Evolutionary conservation across 2,797 vertebrate genomes (phyloP).

Genomic region (Calcarius lapponicus): DNA sequence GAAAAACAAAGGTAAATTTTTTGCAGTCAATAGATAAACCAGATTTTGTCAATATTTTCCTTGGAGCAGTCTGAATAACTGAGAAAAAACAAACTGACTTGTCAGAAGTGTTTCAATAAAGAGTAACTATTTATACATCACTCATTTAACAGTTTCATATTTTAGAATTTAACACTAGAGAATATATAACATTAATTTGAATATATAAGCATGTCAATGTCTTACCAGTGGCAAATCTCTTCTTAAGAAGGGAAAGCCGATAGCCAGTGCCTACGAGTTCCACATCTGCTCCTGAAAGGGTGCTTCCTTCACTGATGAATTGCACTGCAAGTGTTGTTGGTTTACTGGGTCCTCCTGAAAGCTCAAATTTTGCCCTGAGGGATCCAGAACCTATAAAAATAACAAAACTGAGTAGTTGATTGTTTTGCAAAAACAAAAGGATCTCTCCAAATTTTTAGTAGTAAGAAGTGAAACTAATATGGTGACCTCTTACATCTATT

Average conservation of each 20-base stretch:
- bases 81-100: neutral
- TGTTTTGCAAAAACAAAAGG: neutral
- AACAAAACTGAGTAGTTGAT: neutral
- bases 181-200: neutral
- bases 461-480: neutral
- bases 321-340: slow-evolving; percentile 93
- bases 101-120: neutral
- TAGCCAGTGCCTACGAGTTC: slow-evolving; percentile 92
- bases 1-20: slow-evolving; percentile 59
- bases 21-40: neutral
- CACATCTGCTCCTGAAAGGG: slow-evolving; percentile 91
- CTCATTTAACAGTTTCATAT: neutral
- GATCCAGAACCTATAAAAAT: slow-evolving; percentile 87
- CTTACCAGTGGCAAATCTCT: slow-evolving; percentile 95
- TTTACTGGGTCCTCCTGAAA: slow-evolving; percentile 90
- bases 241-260: slow-evolving; percentile 93
- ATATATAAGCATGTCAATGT: neutral
- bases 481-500: neutral
- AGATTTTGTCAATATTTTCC: neutral
- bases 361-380: slow-evolving; percentile 95
- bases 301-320: slow-evolving; percentile 92
- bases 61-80: neutral
- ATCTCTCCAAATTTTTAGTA: neutral
- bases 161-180: neutral
- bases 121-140: neutral